Conservation (phyloP, 2,797 vertebrate genomes). For the Bufotes viridis region DNA sequence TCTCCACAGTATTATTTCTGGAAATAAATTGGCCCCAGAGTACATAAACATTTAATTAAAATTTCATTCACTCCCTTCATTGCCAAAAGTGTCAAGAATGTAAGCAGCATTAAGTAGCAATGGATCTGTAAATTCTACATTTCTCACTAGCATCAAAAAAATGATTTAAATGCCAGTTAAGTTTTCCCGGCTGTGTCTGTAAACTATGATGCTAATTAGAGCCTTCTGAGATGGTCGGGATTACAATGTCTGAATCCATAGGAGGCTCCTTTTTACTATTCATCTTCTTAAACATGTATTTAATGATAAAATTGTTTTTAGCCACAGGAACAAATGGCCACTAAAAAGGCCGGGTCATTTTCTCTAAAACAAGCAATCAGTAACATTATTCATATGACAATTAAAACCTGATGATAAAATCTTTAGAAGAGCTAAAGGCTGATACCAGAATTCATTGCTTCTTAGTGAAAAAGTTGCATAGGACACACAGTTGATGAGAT, state of each 20-base stretch:
- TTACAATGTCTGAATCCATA: slow-evolving; percentile 19
- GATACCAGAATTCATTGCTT: neutral
- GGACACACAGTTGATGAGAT: too few relatives aligned
- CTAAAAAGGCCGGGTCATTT: neutral
- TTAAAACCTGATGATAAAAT: neutral
- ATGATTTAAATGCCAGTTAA: slow-evolving; percentile 46
- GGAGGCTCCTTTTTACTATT: neutral
- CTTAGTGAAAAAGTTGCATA: neutral
- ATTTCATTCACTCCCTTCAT: slow-evolving; percentile 42
- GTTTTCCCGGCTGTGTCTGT: slow-evolving; percentile 28
- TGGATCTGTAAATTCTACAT: slow-evolving; percentile 42
- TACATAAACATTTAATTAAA: slow-evolving; percentile 50
- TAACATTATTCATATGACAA: neutral
- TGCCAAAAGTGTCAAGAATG: slow-evolving; percentile 48
- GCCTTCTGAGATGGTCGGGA: slow-evolving; percentile 10
- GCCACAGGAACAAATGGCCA: neutral
- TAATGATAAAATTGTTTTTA: neutral
- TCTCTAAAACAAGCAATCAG: neutral
- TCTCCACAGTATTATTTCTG: slow-evolving; percentile 25
- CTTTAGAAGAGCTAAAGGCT: neutral
- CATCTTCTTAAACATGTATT: neutral
- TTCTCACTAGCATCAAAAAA: slow-evolving; percentile 32
- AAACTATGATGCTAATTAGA: slow-evolving; percentile 36
- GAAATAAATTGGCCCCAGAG: slow-evolving; percentile 51
- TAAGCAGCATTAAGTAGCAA: slow-evolving; percentile 39